phyloP scores from a whole-genome alignment of 2,113 vertebrate genomes.

The Engraulis encrasicolus region DNA sequence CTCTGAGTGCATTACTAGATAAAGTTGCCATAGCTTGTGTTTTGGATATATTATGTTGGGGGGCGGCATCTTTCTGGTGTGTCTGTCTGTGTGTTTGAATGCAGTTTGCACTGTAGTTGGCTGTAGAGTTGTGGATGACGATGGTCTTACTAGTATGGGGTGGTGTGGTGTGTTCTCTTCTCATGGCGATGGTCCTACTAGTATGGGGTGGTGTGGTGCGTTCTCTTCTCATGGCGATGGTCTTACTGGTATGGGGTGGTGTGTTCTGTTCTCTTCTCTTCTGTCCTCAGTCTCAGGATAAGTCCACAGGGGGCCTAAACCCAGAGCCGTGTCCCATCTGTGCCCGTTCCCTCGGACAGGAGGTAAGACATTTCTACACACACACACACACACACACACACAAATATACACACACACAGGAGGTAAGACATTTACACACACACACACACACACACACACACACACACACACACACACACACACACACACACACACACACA shows the following conservation, averaged over 20 bases:
- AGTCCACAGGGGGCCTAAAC: constrained; percentile 90
- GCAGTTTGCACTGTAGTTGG: neutral
- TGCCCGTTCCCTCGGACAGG: constrained; percentile 88
- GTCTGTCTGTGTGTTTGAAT: neutral
- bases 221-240: neutral
- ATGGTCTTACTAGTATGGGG: neutral
- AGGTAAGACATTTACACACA: too few species aligned
- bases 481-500: too few species aligned
- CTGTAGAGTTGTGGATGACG: neutral
- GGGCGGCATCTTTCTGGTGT: too few species aligned
- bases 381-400: too few species aligned
- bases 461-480: too few species aligned
- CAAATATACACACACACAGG: too few species aligned
- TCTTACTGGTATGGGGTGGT: neutral
- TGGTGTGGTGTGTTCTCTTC: constrained; percentile 41
- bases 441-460: too few species aligned
- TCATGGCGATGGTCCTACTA: neutral
- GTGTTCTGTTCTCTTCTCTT: too few species aligned
- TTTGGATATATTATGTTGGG: too few species aligned
- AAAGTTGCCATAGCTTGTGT: too few species aligned
- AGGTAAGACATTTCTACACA: constrained; percentile 71
- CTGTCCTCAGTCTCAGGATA: constrained; percentile 89
- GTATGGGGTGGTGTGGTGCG: constrained; percentile 25
- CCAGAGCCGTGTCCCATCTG: constrained; percentile 98
- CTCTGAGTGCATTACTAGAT: too few species aligned